Evolutionary conservation across 2,113 vertebrate species (phyloP).

Genomic region (Aplodontia rufa): DNA sequence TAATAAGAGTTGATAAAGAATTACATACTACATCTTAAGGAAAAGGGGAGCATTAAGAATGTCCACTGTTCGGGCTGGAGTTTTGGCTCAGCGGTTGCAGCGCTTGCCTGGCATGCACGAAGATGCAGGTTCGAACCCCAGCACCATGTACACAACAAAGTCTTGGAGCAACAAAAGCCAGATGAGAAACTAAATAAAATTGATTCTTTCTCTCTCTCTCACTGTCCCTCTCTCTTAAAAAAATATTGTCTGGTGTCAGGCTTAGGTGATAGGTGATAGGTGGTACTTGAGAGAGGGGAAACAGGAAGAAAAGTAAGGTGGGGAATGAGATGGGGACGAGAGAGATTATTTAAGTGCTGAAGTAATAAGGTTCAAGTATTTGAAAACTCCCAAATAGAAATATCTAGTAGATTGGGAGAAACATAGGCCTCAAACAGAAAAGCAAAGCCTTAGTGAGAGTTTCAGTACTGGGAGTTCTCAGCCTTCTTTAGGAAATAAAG

Average conservation of each 20-base stretch:
- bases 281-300: neutral
- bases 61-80: too few relatives aligned
- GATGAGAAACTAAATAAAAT: too few relatives aligned
- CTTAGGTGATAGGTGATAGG: neutral
- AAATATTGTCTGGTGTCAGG: neutral
- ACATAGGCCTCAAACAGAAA: neutral
- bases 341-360: neutral
- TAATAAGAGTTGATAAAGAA: neutral
- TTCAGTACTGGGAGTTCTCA: too few relatives aligned
- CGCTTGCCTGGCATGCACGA: too few relatives aligned
- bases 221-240: too few relatives aligned
- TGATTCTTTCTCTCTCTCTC: too few relatives aligned
- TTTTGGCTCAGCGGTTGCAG: too few relatives aligned
- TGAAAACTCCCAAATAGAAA: neutral
- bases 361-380: neutral
- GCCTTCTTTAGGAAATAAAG: neutral
- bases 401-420: accelerated
- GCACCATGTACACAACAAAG: too few relatives aligned
- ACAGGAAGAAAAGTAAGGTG: neutral
- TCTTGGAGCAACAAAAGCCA: too few relatives aligned
- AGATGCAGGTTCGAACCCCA: too few relatives aligned
- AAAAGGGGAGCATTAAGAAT: neutral
- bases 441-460: neutral
- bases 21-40: neutral
- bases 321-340: accelerated